Conservation (phyloP, 2,888 invertebrate genomes). For the Odontomyia ornata region DNA sequence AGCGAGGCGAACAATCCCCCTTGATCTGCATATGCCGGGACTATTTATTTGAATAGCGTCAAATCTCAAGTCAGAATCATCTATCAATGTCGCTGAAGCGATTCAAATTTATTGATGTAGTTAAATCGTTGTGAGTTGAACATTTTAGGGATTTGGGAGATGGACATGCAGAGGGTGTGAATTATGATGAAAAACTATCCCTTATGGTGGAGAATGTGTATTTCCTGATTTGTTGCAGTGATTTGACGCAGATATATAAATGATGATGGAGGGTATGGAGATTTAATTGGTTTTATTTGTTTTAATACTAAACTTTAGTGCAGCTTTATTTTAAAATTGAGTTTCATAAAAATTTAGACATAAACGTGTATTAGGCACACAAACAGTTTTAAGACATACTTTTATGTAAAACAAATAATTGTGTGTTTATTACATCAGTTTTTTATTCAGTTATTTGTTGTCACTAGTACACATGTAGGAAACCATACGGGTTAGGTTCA, state of each 20-base stretch:
- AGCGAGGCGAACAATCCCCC: neutral
- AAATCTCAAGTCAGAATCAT: conserved; percentile 2
- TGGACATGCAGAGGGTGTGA: neutral
- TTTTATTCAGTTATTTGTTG: no score
- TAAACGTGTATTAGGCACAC: no score
- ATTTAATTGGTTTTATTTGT: neutral
- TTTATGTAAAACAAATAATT: no score
- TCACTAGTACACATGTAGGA: no score
- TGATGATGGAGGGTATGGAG: neutral
- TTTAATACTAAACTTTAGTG: no score
- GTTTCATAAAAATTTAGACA: no score
- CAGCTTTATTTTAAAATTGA: no score
- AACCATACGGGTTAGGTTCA: no score
- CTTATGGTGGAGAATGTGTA: neutral
- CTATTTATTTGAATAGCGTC: neutral
- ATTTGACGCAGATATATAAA: neutral
- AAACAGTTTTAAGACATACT: no score
- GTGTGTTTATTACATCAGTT: no score
- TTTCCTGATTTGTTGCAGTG: neutral
- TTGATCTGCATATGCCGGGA: neutral
- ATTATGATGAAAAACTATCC: neutral
- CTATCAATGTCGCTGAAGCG: conserved; percentile 8
- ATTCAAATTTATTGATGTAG: conserved; percentile 11
- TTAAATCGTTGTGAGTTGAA: neutral
- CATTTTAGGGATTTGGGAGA: neutral